A percentile compares a stretch with the other conserved stretches of the same genome.
These are phyloP conservation scores for Philereme vetulata DNA, from an alignment of 2,888 invertebrate genomes.

Conservation along the genomic window DNA sequence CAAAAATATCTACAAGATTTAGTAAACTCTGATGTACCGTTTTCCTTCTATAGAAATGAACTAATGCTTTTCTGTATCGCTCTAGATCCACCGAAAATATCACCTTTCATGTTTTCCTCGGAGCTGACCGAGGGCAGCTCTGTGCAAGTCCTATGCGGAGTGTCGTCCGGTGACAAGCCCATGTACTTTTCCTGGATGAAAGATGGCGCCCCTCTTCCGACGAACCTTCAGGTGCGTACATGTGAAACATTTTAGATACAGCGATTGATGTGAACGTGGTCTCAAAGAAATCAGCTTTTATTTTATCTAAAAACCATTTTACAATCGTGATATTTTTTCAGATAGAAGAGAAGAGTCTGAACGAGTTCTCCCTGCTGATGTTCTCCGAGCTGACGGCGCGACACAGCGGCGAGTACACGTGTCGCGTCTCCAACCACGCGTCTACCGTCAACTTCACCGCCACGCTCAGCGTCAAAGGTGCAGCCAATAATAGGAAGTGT, in stretches of 20 bases:
- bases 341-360: slow-evolving; percentile 87
- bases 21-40: too few relatives aligned
- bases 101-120: slow-evolving; percentile 92
- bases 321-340: slow-evolving; percentile 48
- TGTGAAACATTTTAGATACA: too few relatives aligned
- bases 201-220: slow-evolving; percentile 84
- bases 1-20: too few relatives aligned
- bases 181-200: slow-evolving; percentile 88
- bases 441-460: slow-evolving; percentile 87
- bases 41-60: too few relatives aligned
- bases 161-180: slow-evolving; percentile 88
- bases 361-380: slow-evolving; percentile 88
- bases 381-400: slow-evolving; percentile 86
- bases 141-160: slow-evolving; percentile 91
- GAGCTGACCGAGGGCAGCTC: slow-evolving; percentile 92
- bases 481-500: neutral
- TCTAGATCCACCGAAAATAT: slow-evolving; percentile 92
- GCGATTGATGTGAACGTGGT: too few relatives aligned
- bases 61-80: neutral
- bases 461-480: slow-evolving; percentile 86
- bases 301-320: too few relatives aligned
- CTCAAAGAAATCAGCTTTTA: too few relatives aligned
- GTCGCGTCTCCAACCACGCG: slow-evolving; percentile 87
- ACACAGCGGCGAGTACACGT: slow-evolving; percentile 88
- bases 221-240: slow-evolving; percentile 82